These are phyloP conservation scores for Leptoclinus maculatus DNA, from an alignment of 2,797 vertebrate genomes.

Conservation along the genomic window DNA sequence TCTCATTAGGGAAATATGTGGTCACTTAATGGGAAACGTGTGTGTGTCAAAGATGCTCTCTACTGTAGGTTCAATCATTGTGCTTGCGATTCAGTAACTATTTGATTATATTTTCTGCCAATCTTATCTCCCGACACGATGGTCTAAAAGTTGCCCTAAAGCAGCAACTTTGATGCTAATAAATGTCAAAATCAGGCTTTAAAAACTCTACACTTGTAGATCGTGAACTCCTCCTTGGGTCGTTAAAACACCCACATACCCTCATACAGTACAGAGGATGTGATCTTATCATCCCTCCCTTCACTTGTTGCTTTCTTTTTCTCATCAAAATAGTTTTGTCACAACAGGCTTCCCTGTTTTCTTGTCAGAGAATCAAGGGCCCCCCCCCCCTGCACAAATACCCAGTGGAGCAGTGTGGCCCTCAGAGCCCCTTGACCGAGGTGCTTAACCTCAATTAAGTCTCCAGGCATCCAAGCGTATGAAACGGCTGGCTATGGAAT, in stretches of 20 bases:
- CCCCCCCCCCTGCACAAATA: slow-evolving; percentile 8
- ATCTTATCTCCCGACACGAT: too few relatives aligned
- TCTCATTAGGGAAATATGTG: neutral
- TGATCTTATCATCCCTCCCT: neutral
- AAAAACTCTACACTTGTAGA: neutral
- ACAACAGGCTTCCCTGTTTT: too few relatives aligned
- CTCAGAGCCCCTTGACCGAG: slow-evolving; percentile 52
- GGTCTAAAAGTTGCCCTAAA: too few relatives aligned
- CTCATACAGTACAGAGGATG: neutral
- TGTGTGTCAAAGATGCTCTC: neutral
- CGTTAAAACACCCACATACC: neutral
- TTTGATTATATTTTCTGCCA: too few relatives aligned
- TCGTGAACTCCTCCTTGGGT: neutral
- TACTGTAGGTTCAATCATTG: neutral
- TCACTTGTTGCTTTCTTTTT: neutral
- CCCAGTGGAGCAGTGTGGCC: slow-evolving; percentile 39
- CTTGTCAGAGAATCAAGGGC: too few relatives aligned
- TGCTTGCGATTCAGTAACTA: neutral
- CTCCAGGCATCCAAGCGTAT: slow-evolving; percentile 30
- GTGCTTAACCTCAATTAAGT: slow-evolving; percentile 69
- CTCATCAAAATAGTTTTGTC: neutral
- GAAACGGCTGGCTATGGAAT: slow-evolving; percentile 38
- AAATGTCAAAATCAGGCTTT: too few relatives aligned
- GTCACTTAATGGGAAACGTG: neutral
- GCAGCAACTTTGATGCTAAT: too few relatives aligned